phyloP scores from a whole-genome alignment of 2,888 invertebrate genomes.

The Neoscelio sp. region DNA sequence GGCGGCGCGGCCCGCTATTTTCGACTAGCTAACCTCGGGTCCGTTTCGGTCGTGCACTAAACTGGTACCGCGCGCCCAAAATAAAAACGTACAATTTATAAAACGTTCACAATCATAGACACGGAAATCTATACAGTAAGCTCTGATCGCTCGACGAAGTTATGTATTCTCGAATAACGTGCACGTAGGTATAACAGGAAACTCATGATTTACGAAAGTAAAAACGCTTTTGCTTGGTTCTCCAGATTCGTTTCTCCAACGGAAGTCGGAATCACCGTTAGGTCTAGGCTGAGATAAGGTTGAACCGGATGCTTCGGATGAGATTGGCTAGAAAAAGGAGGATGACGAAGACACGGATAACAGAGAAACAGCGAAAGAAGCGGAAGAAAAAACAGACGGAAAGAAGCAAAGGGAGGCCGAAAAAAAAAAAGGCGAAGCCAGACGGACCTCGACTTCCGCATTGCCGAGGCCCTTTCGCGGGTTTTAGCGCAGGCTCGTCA shows the following conservation, averaged over 20 bases:
- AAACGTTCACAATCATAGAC: too few species aligned
- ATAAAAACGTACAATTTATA: too few species aligned
- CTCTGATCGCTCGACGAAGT: too few species aligned
- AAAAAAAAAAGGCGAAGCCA: conserved; percentile 3
- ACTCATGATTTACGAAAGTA: conserved; percentile 30
- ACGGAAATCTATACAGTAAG: too few species aligned
- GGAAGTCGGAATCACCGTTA: conserved; percentile 50
- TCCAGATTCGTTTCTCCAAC: conserved; percentile 13
- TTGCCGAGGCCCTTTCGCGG: conserved; percentile 50
- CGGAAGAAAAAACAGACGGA: conserved; percentile 15
- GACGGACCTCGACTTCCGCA: conserved; percentile 47
- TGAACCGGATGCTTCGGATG: conserved; percentile 37
- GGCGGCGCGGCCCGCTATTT: too few species aligned
- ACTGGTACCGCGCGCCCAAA: too few species aligned
- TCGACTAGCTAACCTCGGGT: too few species aligned
- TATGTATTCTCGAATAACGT: background rate
- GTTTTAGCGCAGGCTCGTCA: conserved; percentile 25
- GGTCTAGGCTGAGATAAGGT: conserved; percentile 20
- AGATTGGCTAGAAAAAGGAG: conserved; percentile 35
- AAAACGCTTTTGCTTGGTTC: conserved; percentile 33
- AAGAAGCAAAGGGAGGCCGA: conserved; percentile 19
- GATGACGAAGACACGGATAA: conserved; percentile 10
- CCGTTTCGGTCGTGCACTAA: too few species aligned
- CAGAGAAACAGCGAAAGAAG: too few species aligned
- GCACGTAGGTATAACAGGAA: background rate